Percentiles rank a stretch among this genome's conserved stretches.
These are phyloP conservation scores for Eutolmus rufibarbis DNA, from an alignment of 2,888 invertebrate genomes.

Conservation along the genomic window DNA sequence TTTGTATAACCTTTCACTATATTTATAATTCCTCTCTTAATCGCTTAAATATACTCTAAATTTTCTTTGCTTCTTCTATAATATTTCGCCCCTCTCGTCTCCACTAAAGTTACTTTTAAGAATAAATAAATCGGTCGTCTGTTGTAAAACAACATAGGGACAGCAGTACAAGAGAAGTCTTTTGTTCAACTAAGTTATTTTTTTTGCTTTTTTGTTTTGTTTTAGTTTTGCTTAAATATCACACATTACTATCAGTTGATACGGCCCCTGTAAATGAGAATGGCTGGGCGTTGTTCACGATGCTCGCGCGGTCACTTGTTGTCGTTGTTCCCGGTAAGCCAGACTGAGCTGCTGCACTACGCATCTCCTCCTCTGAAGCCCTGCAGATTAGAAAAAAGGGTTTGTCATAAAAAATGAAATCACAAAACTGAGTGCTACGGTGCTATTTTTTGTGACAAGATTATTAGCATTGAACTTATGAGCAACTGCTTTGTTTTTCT, in stretches of 20 bases:
- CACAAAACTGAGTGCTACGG: background rate
- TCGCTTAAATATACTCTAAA: constrained; percentile 24
- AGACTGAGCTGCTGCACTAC: constrained; percentile 68
- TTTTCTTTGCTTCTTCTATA: background rate
- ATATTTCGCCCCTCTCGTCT: background rate
- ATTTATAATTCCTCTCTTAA: constrained; percentile 22
- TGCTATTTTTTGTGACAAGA: background rate
- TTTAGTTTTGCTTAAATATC: constrained; percentile 56
- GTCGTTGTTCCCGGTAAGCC: constrained; percentile 54
- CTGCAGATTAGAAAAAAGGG: constrained; percentile 62
- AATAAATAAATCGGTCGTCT: constrained; percentile 24
- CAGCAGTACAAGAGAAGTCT: constrained; percentile 14
- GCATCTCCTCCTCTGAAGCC: constrained; percentile 82
- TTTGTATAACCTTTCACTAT: constrained; percentile 24
- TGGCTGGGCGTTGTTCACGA: constrained; percentile 83
- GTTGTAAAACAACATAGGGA: constrained; percentile 11
- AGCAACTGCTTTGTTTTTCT: background rate
- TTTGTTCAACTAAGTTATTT: constrained; percentile 11
- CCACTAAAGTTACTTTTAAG: constrained; percentile 17
- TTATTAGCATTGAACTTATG: background rate
- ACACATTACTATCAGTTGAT: constrained; percentile 71
- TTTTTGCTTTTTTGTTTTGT: background rate
- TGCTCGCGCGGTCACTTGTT: constrained; percentile 73
- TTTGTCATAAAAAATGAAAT: background rate
- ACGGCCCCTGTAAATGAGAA: constrained; percentile 77